phyloP scores from a whole-genome alignment of 2,113 vertebrate species.

The Tetrao urogallus region DNA sequence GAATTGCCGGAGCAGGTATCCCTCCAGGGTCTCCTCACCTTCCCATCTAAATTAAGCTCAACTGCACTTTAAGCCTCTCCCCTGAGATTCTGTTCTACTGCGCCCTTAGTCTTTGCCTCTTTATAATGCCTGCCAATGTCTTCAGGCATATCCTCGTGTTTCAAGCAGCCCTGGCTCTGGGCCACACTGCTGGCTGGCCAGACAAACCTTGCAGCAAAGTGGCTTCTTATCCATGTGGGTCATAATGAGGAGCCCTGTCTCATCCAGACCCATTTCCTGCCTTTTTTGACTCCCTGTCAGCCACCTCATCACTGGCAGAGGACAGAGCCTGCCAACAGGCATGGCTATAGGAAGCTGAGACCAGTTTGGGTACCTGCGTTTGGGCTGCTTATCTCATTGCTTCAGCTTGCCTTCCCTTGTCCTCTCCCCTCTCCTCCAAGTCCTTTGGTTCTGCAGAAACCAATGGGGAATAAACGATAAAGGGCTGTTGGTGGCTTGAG shows the following conservation, averaged over 20 bases:
- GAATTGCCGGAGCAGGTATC: conserved; percentile 36
- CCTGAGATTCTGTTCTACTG: conserved; percentile 5
- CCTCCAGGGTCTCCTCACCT: conserved; percentile 32
- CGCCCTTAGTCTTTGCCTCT: conserved; percentile 33
- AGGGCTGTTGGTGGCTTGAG: neutral
- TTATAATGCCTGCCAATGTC: conserved; percentile 48
- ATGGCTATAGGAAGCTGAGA: neutral
- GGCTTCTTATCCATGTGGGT: neutral
- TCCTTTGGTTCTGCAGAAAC: neutral
- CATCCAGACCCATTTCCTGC: neutral
- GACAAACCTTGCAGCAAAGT: neutral
- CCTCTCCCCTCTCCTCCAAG: neutral
- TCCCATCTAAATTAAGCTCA: conserved; percentile 49
- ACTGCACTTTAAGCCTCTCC: conserved; percentile 3
- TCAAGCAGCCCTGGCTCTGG: conserved; percentile 14
- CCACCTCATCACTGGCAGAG: fast-evolving
- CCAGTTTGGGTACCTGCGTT: neutral
- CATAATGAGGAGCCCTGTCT: neutral
- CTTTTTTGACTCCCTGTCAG: neutral
- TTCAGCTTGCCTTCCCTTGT: neutral
- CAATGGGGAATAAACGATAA: neutral
- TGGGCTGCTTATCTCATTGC: neutral
- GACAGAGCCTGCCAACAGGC: neutral
- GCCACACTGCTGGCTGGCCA: conserved; percentile 23
- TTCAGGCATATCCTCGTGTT: conserved; percentile 17